phyloP scores from a whole-genome alignment of 2,113 vertebrate species.

The Salvator merianae region DNA sequence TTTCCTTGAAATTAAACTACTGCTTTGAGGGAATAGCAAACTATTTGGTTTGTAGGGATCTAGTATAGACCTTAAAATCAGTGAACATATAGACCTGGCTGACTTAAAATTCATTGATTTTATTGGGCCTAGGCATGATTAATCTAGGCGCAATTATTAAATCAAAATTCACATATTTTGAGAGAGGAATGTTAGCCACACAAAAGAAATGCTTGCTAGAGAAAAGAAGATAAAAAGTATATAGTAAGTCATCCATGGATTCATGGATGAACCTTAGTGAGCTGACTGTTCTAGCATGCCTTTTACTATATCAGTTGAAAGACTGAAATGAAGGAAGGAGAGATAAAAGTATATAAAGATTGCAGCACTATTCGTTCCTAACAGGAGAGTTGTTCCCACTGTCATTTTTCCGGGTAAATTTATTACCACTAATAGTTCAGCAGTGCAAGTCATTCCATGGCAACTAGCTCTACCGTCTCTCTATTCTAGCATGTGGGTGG shows the following conservation, averaged over 20 bases:
- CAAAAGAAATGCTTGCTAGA: conserved; percentile 26
- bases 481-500: not conserved
- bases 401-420: conserved; percentile 41
- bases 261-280: not conserved
- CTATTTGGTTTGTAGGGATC: no score
- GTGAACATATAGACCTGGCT: no score
- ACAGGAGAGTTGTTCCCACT: conserved; percentile 6
- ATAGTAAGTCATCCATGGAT: conserved; percentile 19
- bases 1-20: conserved; percentile 5
- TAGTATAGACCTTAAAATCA: no score
- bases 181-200: conserved; percentile 21
- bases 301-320: conserved; percentile 22
- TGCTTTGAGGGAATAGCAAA: conserved; percentile 13
- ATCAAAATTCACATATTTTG: conserved; percentile 29
- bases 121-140: no score
- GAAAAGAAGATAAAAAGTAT: conserved; percentile 20
- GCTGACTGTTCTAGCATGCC: conserved; percentile 3
- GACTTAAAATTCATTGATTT: no score
- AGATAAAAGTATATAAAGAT: not conserved
- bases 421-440: conserved; percentile 18
- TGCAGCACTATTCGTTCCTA: conserved; percentile 31
- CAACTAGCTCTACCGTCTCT: conserved; percentile 45
- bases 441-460: conserved; percentile 25
- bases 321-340: not conserved
- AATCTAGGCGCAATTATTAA: not conserved